phyloP scores from a whole-genome alignment of 2,797 vertebrate species.

The Sus cebifrons region DNA sequence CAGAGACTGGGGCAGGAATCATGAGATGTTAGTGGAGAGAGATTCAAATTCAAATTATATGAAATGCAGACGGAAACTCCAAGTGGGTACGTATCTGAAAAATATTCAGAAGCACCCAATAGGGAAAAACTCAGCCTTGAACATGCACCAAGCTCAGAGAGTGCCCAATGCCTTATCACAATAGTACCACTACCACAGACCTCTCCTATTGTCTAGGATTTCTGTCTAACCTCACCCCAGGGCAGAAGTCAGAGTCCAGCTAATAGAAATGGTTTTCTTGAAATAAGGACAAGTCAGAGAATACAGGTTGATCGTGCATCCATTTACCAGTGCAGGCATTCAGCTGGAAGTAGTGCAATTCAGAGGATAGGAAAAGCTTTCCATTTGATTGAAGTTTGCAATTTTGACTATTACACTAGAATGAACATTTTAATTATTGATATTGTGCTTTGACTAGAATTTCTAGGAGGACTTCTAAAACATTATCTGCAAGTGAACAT shows the following conservation, averaged over 20 bases:
- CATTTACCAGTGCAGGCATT: not conserved
- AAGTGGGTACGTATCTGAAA: not conserved
- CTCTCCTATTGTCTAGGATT: not conserved
- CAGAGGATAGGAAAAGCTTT: not conserved
- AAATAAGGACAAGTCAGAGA: not conserved
- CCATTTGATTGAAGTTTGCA: not conserved
- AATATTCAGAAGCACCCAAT: not conserved
- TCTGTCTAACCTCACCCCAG: not conserved
- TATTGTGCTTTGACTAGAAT: not conserved
- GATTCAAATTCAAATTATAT: not conserved
- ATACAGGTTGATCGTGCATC: not conserved
- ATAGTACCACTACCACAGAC: no score
- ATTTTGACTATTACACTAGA: not conserved
- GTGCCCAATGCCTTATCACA: not conserved
- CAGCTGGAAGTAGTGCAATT: not conserved
- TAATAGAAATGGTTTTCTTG: not conserved
- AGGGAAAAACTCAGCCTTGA: not conserved
- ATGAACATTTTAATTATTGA: constrained; percentile 13
- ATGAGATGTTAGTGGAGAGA: not conserved
- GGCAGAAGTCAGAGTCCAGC: not conserved
- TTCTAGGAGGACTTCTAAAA: constrained; percentile 26
- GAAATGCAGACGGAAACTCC: not conserved
- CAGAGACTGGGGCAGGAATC: not conserved
- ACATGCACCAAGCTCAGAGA: not conserved
- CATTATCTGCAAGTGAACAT: not conserved